A percentile compares a stretch with the other conserved stretches of the same genome.
phyloP scores from a whole-genome alignment of 1,140 invertebrate genomes.

The Pissodes strobi region DNA sequence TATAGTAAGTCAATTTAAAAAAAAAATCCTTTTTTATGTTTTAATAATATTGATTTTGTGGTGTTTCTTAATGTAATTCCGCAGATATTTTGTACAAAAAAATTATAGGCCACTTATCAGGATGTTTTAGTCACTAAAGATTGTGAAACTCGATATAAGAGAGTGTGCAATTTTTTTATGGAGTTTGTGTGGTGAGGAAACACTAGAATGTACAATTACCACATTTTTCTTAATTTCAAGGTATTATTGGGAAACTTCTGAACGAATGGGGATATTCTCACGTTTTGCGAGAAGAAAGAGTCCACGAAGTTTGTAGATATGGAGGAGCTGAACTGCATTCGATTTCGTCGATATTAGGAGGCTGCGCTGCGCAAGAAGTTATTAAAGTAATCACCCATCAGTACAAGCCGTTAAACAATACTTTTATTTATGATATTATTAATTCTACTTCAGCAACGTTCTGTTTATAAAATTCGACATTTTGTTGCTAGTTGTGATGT shows the following conservation, averaged over 20 bases:
- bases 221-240: no score
- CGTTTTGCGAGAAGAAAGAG: constrained; percentile 87
- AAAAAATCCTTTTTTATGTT: no score
- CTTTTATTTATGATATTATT: constrained; percentile 94
- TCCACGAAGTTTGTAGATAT: constrained; percentile 94
- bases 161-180: no score
- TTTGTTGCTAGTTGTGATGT: neutral
- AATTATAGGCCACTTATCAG: no score
- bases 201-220: no score
- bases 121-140: no score
- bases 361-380: constrained; percentile 91
- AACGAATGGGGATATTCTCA: constrained; percentile 79
- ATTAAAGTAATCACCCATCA: constrained; percentile 98
- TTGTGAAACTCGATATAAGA: no score
- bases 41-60: no score
- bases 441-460: constrained; percentile 82
- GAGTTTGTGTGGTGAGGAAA: no score
- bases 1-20: no score
- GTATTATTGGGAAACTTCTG: constrained; percentile 66
- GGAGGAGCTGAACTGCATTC: constrained; percentile 94
- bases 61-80: no score
- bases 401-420: constrained; percentile 95
- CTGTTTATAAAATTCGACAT: constrained; percentile 38
- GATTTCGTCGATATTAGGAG: constrained; percentile 91
- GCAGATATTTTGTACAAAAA: no score